Conservation (phyloP, 2,797 vertebrate species). For the Myotis findleyi region DNA sequence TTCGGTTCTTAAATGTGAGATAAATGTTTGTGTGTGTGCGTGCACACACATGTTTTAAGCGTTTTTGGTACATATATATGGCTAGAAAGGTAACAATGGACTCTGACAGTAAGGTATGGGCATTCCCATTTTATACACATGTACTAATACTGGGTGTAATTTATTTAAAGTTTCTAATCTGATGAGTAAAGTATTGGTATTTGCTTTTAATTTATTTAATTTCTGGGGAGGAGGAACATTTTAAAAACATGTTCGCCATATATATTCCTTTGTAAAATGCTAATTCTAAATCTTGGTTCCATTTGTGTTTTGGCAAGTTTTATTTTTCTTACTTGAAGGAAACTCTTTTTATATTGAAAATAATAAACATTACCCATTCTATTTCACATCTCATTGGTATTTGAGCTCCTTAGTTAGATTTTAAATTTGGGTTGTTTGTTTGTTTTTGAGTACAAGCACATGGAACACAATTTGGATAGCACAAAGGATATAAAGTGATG, state of each 20-base stretch:
- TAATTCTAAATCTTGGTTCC: conserved; percentile 28
- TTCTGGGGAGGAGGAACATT: conserved; percentile 19
- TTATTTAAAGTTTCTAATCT: background rate
- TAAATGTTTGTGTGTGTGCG: background rate
- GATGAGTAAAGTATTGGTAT: conserved; percentile 22
- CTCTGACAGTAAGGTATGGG: background rate
- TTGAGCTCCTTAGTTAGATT: conserved; percentile 29
- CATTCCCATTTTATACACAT: background rate
- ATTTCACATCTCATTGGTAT: background rate
- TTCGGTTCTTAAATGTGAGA: conserved; percentile 13
- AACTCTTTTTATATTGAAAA: background rate
- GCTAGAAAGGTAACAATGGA: background rate
- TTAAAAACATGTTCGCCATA: background rate
- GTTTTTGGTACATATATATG: background rate
- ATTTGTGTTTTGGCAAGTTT: conserved; percentile 40
- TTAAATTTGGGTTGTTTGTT: background rate
- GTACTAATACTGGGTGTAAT: background rate
- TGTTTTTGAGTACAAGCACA: background rate
- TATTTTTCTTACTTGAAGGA: conserved; percentile 33
- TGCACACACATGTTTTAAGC: background rate
- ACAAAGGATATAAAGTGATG: background rate
- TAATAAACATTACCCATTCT: conserved; percentile 7
- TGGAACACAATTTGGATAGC: background rate
- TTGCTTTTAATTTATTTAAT: conserved; percentile 29
- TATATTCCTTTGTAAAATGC: conserved; percentile 8